Evolutionary conservation across 2,888 invertebrate species (phyloP).

Genomic region (Drosophila helvetica): DNA sequence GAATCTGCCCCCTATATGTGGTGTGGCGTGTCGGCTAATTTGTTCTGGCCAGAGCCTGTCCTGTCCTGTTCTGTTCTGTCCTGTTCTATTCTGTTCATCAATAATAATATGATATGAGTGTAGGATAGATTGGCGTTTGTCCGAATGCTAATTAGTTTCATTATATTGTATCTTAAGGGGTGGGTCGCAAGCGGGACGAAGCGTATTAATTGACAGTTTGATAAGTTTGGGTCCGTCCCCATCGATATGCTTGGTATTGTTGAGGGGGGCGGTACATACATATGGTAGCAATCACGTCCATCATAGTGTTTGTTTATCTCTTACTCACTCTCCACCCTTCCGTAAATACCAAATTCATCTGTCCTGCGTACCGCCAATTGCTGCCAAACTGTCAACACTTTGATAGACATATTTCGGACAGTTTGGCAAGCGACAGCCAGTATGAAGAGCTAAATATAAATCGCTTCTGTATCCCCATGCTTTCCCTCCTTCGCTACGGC

Average conservation of each 20-base stretch:
- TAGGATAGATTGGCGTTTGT: slow-evolving; percentile 34
- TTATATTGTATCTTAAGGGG: slow-evolving; percentile 35
- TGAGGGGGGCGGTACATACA: slow-evolving; percentile 2
- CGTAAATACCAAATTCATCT: slow-evolving; percentile 13
- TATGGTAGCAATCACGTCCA: slow-evolving; percentile 47
- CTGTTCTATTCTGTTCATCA: slow-evolving; percentile 3
- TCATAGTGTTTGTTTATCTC: slow-evolving; percentile 27
- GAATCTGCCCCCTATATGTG: slow-evolving; percentile 12
- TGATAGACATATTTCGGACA: slow-evolving; percentile 53
- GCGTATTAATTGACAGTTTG: slow-evolving; percentile 57
- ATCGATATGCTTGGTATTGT: slow-evolving; percentile 33
- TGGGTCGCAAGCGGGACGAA: slow-evolving; percentile 5
- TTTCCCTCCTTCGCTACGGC: slow-evolving; percentile 6
- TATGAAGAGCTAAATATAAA: slow-evolving; percentile 40
- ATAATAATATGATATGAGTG: slow-evolving; percentile 7
- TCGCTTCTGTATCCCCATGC: slow-evolving; percentile 9
- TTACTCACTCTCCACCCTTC: neutral
- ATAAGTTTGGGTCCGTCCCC: slow-evolving; percentile 50
- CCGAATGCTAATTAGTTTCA: slow-evolving; percentile 67
- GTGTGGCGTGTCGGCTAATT: slow-evolving; percentile 25
- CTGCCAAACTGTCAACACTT: slow-evolving; percentile 40
- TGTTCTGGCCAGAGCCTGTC: slow-evolving; percentile 33
- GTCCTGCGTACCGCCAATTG: slow-evolving; percentile 32
- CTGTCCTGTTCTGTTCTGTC: slow-evolving; percentile 22
- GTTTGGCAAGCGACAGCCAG: slow-evolving; percentile 36